These are phyloP conservation scores for Platygyra sinensis DNA, from an alignment of 64 coral and sea anemone genomes.

Conservation along the genomic window DNA sequence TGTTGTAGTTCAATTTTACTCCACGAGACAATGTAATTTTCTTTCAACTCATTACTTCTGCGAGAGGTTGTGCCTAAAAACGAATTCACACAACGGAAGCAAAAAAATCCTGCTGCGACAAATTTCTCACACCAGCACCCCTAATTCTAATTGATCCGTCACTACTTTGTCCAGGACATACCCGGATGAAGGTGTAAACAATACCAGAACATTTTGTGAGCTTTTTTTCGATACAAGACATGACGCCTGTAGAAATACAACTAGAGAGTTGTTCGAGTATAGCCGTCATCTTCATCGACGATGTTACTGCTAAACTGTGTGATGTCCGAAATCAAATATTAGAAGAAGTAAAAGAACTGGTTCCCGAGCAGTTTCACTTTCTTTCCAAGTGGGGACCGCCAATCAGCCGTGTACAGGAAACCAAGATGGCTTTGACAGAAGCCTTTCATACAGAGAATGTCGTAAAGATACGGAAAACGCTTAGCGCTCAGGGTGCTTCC, in stretches of 20 bases:
- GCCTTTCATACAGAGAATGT: constrained; percentile 19
- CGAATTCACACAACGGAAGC: background rate
- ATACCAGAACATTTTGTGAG: background rate
- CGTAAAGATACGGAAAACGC: background rate
- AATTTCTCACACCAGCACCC: no score
- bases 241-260: constrained; percentile 13
- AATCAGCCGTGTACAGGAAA: constrained; percentile 12
- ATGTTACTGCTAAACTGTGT: background rate
- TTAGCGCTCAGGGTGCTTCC: background rate
- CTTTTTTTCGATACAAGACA: background rate
- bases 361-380: constrained; percentile 17
- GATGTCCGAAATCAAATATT: constrained; percentile 15
- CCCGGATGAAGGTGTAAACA: background rate
- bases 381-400: constrained; percentile 17
- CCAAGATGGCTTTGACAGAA: constrained; percentile 2
- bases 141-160: no score
- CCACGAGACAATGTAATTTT: background rate
- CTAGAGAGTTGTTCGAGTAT: background rate
- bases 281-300: constrained; percentile 18
- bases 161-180: no score
- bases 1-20: constrained; percentile 13
- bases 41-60: background rate
- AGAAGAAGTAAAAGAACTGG: constrained; percentile 25
- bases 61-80: background rate
- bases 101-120: no score